Evolutionary conservation across 2,888 invertebrate species (phyloP).

Genomic region (Drosophila antonietae): DNA sequence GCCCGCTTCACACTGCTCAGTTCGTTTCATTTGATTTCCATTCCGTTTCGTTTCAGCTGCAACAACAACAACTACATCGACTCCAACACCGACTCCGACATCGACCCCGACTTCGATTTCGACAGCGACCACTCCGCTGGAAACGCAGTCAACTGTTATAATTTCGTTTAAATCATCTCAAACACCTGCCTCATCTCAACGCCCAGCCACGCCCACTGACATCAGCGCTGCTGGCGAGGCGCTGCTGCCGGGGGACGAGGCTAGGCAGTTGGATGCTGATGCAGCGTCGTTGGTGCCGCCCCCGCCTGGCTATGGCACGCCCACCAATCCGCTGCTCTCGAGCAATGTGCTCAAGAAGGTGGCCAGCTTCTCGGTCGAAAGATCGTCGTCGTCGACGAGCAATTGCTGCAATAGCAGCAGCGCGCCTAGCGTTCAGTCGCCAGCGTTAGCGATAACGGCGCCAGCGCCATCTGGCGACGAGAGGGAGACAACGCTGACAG

Average conservation of each 20-base stretch:
- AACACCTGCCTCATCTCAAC: constrained; percentile 82
- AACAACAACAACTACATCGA: constrained; percentile 1
- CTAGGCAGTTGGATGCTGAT: constrained; percentile 37
- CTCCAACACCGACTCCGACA: constrained; percentile 1
- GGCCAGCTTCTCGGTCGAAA: constrained; percentile 92
- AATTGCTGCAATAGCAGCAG: constrained; percentile 21
- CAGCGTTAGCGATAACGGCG: constrained; percentile 7
- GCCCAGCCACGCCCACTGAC: constrained; percentile 36
- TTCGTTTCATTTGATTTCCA: constrained; percentile 42
- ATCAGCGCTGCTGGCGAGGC: constrained; percentile 20
- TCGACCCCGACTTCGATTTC: constrained; percentile 51
- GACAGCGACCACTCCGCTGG: constrained; percentile 73
- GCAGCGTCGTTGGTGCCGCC: constrained; percentile 50
- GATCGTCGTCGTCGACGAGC: constrained; percentile 85
- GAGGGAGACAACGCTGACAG: constrained; percentile 58
- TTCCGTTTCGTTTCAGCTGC: constrained; percentile 50
- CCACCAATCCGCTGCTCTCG: constrained; percentile 83
- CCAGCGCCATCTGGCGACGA: constrained; percentile 35
- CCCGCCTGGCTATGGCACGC: constrained; percentile 70
- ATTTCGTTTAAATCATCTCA: constrained; percentile 85
- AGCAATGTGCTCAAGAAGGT: constrained; percentile 93
- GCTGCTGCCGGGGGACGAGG: not conserved
- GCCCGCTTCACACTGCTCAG: constrained; percentile 9
- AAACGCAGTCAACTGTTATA: constrained; percentile 85
- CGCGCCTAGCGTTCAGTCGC: constrained; percentile 76